phyloP scores from a whole-genome alignment of 2,113 vertebrate species.

The Corythornis cristatus region DNA sequence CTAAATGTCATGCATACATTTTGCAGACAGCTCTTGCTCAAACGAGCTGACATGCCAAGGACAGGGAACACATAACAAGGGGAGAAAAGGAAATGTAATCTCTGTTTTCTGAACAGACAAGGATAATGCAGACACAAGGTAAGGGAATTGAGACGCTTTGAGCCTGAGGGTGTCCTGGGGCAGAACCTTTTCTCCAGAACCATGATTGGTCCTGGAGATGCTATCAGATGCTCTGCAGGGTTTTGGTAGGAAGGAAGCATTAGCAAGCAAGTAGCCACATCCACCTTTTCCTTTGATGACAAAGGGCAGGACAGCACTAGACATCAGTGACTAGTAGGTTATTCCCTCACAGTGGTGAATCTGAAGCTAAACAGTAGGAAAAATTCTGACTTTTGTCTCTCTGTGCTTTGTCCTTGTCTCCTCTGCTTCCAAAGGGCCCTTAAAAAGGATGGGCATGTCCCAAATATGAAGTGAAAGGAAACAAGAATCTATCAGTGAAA shows the following conservation, averaged over 20 bases:
- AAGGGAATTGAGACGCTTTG: not conserved
- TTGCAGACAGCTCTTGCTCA: not conserved
- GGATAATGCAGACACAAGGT: not conserved
- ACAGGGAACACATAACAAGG: not conserved
- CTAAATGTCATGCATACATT: rapidly evolving
- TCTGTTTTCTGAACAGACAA: not conserved
- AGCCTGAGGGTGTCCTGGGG: not conserved
- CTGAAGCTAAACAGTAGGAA: not conserved
- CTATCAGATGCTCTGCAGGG: not conserved
- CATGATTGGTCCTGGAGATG: not conserved
- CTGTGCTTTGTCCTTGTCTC: conserved; percentile 14
- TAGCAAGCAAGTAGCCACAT: not conserved
- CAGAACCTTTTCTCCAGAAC: not conserved
- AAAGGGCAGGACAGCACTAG: rapidly evolving
- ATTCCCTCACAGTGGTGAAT: not conserved
- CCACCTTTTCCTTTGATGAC: not conserved
- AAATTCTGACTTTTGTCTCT: not conserved
- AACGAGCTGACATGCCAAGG: not conserved
- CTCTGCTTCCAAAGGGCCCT: not conserved
- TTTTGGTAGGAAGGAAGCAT: not conserved
- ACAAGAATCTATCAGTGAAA: not conserved
- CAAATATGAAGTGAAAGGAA: conserved; percentile 43
- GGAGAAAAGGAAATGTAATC: not conserved
- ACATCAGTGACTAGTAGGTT: not conserved
- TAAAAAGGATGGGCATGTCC: conserved; percentile 1